phyloP scores from a whole-genome alignment of 2,888 invertebrate species.

The Dugesia japonica region DNA sequence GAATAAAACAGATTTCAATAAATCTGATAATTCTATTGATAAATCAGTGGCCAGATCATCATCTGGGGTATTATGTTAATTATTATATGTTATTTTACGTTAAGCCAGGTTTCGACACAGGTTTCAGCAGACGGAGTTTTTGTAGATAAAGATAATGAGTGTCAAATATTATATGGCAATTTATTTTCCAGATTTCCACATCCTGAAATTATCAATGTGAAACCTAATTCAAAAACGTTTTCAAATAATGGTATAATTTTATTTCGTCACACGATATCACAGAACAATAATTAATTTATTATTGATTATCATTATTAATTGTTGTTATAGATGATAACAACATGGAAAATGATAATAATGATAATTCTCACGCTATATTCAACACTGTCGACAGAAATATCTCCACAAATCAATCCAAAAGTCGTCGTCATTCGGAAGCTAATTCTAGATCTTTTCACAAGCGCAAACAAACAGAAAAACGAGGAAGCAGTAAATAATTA shows the following conservation, averaged over 20 bases:
- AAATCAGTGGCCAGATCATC: neutral
- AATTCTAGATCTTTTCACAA: neutral
- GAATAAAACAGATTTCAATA: neutral
- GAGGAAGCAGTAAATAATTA: neutral
- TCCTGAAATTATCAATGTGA: neutral
- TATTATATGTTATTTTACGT: neutral
- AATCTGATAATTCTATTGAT: neutral
- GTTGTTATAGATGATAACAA: neutral
- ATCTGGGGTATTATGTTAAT: neutral
- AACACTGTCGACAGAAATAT: neutral
- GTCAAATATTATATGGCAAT: slow-evolving; percentile 1
- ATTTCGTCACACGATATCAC: neutral
- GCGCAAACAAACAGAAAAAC: neutral
- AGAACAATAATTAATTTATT: neutral
- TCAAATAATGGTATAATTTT: neutral
- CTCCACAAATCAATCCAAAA: neutral
- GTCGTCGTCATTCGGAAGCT: neutral
- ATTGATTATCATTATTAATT: neutral
- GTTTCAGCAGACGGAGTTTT: neutral
- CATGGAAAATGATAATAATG: neutral
- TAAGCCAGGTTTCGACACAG: neutral
- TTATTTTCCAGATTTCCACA: neutral
- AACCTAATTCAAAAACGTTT: too few relatives aligned
- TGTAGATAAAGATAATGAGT: neutral
- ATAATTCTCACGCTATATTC: neutral